Base-by-base conservation (phyloP, 2,113 vertebrate genomes). In the Gadus chalcogrammus region DNA sequence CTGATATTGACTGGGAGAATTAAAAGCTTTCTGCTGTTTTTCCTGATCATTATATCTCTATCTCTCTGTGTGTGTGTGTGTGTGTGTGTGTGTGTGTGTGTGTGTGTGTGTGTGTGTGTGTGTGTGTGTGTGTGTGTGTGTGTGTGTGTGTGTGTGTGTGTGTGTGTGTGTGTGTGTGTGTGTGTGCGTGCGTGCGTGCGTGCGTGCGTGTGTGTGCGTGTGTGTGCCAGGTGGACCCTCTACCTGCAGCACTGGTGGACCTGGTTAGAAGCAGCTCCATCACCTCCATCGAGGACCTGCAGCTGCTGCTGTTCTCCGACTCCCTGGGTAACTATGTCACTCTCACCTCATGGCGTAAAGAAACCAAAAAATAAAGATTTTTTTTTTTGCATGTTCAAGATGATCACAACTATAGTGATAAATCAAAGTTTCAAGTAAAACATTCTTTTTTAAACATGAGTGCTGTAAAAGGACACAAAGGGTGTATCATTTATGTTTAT, bases 231-330 rank as follows among this genome's bases (percentile, higher is more conserved):
- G 95, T 91, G 85, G 95, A 97, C 73, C 93, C 94, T 88, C 94
- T 99, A 86, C 96, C 97, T 0, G 93, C 94, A 87, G 95, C 96
- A 58, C 92, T 99, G 89, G 95, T 95, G 82, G 92, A 98, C 91
- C 94, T 97, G 92, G 92, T 99, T 92, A 93, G 94, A 73, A 93
- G 88, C 86, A 91, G 89, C 71, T 92, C 95, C 15, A 92, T 98
- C 87, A 92, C 91, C 65, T 97, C 96, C 81, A 93, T 97, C 24
- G 93, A 93, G 24, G 97, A 97, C 85, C 93, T 99, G 69, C 95
- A 95, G 90, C 94, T 91, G 65, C 90, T 97, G 86, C 93, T 99
- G 85, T 92, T 84, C 63, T 85, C 95, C 94, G 95, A 97, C 93
- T 95, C 97, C 93, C 91, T 94, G 96, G 97, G 97, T 99, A 98